phyloP scores from a whole-genome alignment of 2,888 invertebrate genomes.

The Pomacea canaliculata region DNA sequence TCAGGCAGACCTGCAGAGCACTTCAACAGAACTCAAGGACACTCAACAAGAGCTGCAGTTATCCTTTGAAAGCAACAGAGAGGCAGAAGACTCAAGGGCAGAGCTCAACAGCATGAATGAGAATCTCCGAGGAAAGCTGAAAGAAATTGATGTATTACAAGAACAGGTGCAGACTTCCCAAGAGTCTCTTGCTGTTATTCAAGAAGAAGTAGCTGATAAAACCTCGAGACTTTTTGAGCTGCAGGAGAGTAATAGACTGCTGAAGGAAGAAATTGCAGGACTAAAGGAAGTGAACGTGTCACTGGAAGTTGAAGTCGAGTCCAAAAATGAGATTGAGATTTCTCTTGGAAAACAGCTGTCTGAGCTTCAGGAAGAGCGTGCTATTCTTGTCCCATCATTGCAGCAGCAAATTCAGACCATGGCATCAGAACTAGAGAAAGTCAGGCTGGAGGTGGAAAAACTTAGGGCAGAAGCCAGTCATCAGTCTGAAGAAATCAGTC shows the following conservation, averaged over 20 bases:
- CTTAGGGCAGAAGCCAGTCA: conserved; percentile 1
- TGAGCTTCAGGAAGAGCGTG: conserved; percentile 1
- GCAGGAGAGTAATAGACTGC: not conserved
- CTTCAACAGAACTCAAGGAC: not conserved
- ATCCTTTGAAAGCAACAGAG: not conserved
- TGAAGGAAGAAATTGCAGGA: conserved; percentile 22
- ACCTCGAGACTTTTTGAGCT: conserved; percentile 8
- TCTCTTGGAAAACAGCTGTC: not conserved
- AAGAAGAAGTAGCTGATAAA: conserved; percentile 16
- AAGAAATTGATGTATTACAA: conserved; percentile 4
- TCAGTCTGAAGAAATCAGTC: conserved; percentile 1
- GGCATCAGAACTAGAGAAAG: not conserved
- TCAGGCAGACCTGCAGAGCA: conserved; percentile 14
- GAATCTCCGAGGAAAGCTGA: conserved; percentile 1
- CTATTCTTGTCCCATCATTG: not conserved
- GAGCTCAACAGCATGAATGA: conserved; percentile 1
- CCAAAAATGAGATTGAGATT: not conserved
- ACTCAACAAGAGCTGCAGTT: not conserved
- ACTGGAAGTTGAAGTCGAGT: conserved; percentile 6
- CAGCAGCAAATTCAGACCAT: not conserved
- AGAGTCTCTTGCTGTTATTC: conserved; percentile 5
- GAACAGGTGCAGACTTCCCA: conserved; percentile 11
- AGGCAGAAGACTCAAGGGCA: not conserved
- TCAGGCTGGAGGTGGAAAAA: conserved; percentile 1
- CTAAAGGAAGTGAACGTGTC: conserved; percentile 18